Evolutionary conservation across 64 coral and sea anemone genomes (phyloP), one percentile per base, ranked within the genome.

Genomic region (Astreopora myriophthalma): DNA sequence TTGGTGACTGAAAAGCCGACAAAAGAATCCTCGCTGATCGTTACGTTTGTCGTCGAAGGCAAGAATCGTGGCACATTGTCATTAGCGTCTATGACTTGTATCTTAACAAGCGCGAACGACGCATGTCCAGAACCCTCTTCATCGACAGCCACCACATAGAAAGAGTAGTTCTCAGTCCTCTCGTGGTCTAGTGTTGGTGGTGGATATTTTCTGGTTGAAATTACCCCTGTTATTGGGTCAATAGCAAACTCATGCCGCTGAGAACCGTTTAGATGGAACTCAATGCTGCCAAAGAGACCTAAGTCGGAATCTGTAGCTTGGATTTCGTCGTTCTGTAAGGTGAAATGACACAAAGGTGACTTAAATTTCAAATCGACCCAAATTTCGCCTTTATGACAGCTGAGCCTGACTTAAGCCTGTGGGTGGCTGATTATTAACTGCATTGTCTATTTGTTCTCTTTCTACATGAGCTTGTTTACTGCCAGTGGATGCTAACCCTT

Each of bases 111-210:
- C 6, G 80, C 89, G 55, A 75, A 70, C 1, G 87, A 91, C 35
- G 49, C 76, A 58, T 68, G 94, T 52, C 90, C 94, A 25, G 30
- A 22, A 6, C 94, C 96, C 40, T 38, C 19, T 12, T 90, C 60
- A n/a, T 99, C 96, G 29, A 87, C 86, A 69, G 96, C 96, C 27
- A 98, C 90, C 6, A 90, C 93, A 61, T 95, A 80, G 49, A 98
- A 98, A n/a, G 96, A 92, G 34, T 95, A 93, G 79, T 95, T 95
- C 26, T 71, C 82, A 7, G 51, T 73, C 33, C 28, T 77, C 73
- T 98, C 96, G 73, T 95, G 90, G 70, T 99, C 96, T 0, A 99
- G 79, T 71, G 35, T 90, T 27, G 94, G 96, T 1, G 20, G 52
- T 19, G 94, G 93, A 10, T 71, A 81, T 10, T 31, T 74, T 32